Percentiles rank a stretch among this genome's conserved stretches.
These are phyloP conservation scores for Stegodyphus dumicola DNA, from an alignment of 1,140 invertebrate genomes.

Conservation along the genomic window DNA sequence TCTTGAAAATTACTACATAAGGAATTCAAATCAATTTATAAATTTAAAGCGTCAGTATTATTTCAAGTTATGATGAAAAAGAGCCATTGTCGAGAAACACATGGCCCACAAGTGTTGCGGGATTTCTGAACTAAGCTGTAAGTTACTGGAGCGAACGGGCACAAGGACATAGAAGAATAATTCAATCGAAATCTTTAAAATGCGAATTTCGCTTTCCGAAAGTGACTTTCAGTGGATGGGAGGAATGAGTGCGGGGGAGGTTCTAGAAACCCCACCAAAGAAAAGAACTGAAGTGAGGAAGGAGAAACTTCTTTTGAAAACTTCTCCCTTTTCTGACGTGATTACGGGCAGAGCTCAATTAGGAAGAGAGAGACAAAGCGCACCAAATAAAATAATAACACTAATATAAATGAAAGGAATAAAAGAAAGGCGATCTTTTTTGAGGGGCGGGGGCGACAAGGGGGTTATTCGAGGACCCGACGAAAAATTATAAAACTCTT, in stretches of 20 bases:
- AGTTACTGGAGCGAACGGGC: too few relatives aligned
- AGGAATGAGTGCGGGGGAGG: neutral
- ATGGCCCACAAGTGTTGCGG: too few relatives aligned
- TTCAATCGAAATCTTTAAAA: too few relatives aligned
- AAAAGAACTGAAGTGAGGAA: slow-evolving; percentile 9
- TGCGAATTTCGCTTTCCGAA: too few relatives aligned
- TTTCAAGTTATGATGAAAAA: too few relatives aligned
- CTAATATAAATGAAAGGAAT: slow-evolving; percentile 48
- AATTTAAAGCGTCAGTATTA: too few relatives aligned
- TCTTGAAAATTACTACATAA: too few relatives aligned
- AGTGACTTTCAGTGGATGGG: too few relatives aligned
- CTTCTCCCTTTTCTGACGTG: slow-evolving; percentile 34
- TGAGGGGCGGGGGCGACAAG: neutral
- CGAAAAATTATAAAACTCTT: slow-evolving; percentile 56
- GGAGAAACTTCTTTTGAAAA: slow-evolving; percentile 44
- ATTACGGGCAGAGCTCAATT: slow-evolving; percentile 50
- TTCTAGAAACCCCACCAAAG: neutral
- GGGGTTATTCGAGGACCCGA: neutral
- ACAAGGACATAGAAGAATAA: too few relatives aligned
- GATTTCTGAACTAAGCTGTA: too few relatives aligned
- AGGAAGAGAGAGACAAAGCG: slow-evolving; percentile 50
- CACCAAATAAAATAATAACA: slow-evolving; percentile 50
- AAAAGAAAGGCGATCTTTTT: slow-evolving; percentile 29
- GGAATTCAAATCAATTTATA: too few relatives aligned
- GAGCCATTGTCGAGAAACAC: too few relatives aligned